Evolutionary conservation across 1,140 invertebrate genomes (phyloP), one percentile per base, ranked within the genome.

Genomic region (Daktulosphaira vitifoliae): DNA sequence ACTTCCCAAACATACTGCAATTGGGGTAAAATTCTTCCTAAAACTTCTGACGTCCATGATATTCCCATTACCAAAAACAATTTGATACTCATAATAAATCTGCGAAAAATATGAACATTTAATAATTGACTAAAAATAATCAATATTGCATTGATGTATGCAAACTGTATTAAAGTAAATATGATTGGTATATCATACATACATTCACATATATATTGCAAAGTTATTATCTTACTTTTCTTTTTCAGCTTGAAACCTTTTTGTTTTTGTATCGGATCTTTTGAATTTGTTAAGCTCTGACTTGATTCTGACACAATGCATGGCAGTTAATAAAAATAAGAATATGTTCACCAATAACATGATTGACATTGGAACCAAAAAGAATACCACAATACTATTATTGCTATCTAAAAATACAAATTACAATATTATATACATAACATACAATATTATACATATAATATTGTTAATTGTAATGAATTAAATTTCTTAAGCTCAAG

Each of bases 51-150:
- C 0, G 81, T 73, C 85, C 86, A 88, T 0, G 81, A 80, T 0
- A 87, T 81, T 18, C 86, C 86, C 85, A 87, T 88, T 1, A 87
- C 82, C 42, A 87, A 73, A 75, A 86, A 88, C 3, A 89, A 71
- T 70, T 88, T 88, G 0, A 83, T 73, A 67, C 85, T 86, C 73
- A 88, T 78, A 15, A 81, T 72, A 51, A 86, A 82, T 70, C 84
- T 86, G 73, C 13, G 73, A 72, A 42, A 68, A 65, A 67, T 33
- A 33, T 33, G 11, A 6, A 33, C 29, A 33, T 33, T n/a, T n/a
- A n/a, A n/a, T n/a, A n/a, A n/a, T n/a, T n/a, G n/a, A n/a, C n/a
- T n/a, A n/a, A n/a, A n/a, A n/a, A n/a, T n/a, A n/a, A n/a, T n/a
- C n/a, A n/a, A n/a, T n/a, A n/a, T n/a, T n/a, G n/a, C n/a, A n/a